Base-by-base conservation (phyloP, 2,888 invertebrate genomes). In the Apotomis betuletana region DNA sequence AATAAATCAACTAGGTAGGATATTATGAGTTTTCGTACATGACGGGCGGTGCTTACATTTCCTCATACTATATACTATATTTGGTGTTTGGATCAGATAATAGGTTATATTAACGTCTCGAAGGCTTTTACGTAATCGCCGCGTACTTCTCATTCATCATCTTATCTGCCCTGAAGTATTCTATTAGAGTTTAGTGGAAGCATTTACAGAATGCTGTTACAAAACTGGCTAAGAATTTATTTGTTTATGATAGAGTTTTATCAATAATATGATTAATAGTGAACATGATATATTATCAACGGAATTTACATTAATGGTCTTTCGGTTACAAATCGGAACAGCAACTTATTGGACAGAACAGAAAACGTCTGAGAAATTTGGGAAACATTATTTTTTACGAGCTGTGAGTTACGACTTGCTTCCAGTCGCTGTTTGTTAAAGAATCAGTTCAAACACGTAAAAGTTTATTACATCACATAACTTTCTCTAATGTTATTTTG, bases 381-480 rank as follows among this genome's bases (percentile, higher is more conserved):
- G 36, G 61, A 69, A 67, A 68, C 54, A 74, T 74, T 65, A 60
- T 76, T 74, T 80, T 79, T 79, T 77, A 81, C 73, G 75, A 78
- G 75, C 67, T 75, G 61, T 74, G 77, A 77, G 74, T 77, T 77
- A 77, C 74, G 76, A 71, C 74, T 60, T 67, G 75, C 74, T 73
- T 74, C 78, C 78, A 80, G 80, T 78, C 78, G 74, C 77, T 80
- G 70, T 71, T 65, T 68, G 73, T 67, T 73, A 51, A 71, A 78
- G 73, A 80, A 79, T 77, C 79, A 80, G 81, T 79, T 76, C 77
- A 83, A 81, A 81, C 78, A 77, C 78, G 78, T 83, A 79, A 81
- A 83, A 75, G 74, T 77, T 81, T 83, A 83, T 87, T 84, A 80
- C 81, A 82, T 85, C 77, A 87, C 78, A 74, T 75, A 77, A 80